Evolutionary conservation across 64 coral and sea anemone genomes (phyloP).

Genomic region (Montipora cactus): DNA sequence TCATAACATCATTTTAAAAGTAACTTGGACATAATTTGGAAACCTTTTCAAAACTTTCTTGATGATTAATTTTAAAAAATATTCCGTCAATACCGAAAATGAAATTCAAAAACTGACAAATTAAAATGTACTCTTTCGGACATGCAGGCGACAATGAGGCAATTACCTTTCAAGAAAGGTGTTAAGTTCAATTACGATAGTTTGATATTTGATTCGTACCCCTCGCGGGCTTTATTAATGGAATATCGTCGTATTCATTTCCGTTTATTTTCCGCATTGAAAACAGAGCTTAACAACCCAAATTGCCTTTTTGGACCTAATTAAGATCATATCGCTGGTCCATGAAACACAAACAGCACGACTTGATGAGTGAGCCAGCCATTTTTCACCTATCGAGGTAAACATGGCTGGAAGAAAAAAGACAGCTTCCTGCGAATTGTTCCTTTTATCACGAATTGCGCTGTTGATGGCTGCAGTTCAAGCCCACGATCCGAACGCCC

Average conservation of each 20-base stretch:
- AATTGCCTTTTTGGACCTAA: constrained; percentile 25
- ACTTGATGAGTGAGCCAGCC: not conserved
- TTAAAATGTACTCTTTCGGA: constrained; percentile 1
- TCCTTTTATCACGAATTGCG: not conserved
- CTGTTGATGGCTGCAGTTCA: not conserved
- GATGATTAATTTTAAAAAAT: not conserved
- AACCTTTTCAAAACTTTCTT: not conserved
- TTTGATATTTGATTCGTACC: constrained; percentile 20
- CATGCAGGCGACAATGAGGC: not conserved
- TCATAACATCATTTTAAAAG: too few relatives aligned
- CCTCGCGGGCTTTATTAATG: constrained; percentile 33
- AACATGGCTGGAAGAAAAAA: not conserved
- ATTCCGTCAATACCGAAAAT: not conserved
- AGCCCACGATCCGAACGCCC: not conserved
- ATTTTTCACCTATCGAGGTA: not conserved
- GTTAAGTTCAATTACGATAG: constrained; percentile 6
- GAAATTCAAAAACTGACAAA: not conserved
- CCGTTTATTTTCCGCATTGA: constrained; percentile 20
- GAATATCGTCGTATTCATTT: constrained; percentile 17
- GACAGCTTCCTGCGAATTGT: not conserved
- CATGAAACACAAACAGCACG: constrained; percentile 8
- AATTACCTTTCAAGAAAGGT: constrained; percentile 1
- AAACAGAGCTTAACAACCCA: constrained; percentile 37
- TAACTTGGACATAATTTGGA: not conserved
- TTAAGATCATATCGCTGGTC: constrained; percentile 28